A percentile compares a stretch with the other conserved stretches of the same genome.
Evolutionary conservation across 2,888 invertebrate genomes (phyloP).

Genomic region (Conus canariensis): DNA sequence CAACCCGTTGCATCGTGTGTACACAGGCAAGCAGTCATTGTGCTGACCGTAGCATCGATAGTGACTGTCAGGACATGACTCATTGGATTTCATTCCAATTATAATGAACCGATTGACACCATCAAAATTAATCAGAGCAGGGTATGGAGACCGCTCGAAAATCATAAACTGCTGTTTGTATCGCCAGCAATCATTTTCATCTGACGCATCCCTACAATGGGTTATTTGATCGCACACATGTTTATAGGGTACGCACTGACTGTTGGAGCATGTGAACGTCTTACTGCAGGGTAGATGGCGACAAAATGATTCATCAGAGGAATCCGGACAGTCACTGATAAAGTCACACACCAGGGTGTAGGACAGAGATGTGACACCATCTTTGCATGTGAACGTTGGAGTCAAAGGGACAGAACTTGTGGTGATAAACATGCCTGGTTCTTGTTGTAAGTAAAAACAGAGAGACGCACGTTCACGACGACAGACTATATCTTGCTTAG

Average conservation of each 20-base stretch:
- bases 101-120: neutral
- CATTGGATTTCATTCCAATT: neutral
- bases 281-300: neutral
- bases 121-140: neutral
- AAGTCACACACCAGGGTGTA: neutral
- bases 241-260: neutral
- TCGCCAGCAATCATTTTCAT: neutral
- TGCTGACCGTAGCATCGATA: neutral
- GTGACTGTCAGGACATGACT: neutral
- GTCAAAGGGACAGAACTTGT: neutral
- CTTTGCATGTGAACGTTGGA: neutral
- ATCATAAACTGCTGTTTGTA: neutral
- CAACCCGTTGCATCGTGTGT: constrained; percentile 7
- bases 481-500: neutral
- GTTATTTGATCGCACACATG: neutral
- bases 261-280: neutral
- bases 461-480: neutral
- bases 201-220: neutral
- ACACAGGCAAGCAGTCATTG: neutral
- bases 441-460: neutral
- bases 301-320: neutral
- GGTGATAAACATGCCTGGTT: neutral
- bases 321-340: neutral
- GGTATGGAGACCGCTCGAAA: neutral
- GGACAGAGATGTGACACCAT: neutral